A percentile compares a stretch with the other conserved stretches of the same genome.
Evolutionary conservation across 1,140 invertebrate genomes (phyloP).

Genomic region (Solen grandis): DNA sequence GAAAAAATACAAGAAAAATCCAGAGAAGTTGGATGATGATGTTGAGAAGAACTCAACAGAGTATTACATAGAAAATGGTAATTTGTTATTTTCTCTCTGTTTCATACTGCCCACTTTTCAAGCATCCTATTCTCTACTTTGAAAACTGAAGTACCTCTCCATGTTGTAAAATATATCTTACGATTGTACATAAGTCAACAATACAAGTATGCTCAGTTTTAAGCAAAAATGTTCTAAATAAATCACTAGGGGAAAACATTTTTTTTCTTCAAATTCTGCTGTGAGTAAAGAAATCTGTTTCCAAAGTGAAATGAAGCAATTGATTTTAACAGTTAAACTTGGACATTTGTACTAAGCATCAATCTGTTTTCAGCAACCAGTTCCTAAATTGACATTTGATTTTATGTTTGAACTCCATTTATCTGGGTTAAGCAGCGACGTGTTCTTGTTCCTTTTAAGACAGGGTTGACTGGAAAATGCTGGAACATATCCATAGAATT

Average conservation of each 20-base stretch:
- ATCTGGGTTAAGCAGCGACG: not conserved
- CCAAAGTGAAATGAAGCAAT: no score
- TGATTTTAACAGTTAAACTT: no score
- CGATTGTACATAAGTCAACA: not conserved
- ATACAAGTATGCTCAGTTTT: not conserved
- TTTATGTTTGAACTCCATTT: not conserved
- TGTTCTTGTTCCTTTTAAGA: not conserved
- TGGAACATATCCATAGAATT: not conserved
- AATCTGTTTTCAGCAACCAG: no score
- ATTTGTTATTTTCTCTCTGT: conserved; percentile 61
- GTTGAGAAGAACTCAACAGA: conserved; percentile 87
- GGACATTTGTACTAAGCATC: no score
- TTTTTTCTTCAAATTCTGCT: not conserved
- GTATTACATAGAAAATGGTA: conserved; percentile 98
- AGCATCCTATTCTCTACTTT: no score
- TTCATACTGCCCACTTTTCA: not conserved
- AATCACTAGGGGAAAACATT: not conserved
- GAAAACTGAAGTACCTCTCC: no score
- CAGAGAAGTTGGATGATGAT: not conserved
- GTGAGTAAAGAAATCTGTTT: no score
- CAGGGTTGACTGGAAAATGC: not conserved
- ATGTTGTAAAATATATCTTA: not conserved
- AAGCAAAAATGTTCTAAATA: not conserved
- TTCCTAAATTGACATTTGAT: not conserved
- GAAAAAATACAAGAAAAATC: not conserved